Evolutionary conservation across 1,140 invertebrate species (phyloP), one percentile per base, ranked within the genome.

Genomic region (Bombus cullumanus): DNA sequence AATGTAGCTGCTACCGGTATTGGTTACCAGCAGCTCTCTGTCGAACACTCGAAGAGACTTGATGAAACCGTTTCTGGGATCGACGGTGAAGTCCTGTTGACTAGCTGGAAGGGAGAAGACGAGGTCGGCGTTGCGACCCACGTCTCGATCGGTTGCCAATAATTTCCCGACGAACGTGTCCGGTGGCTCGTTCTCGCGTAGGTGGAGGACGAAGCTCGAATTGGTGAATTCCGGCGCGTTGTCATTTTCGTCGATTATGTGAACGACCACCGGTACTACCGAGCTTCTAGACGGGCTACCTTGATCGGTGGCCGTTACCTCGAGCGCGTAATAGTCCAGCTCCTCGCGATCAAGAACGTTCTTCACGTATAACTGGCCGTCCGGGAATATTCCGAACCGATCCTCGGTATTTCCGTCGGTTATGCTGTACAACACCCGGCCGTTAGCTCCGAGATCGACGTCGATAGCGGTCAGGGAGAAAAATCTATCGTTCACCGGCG

Each of bases 171-270:
- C 98, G 94, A 98, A 98, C 0, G 98, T 98, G 94, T 98, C 98
- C 0, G 97, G 96, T 2, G 97, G 97, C 91, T 98, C 98, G 93
- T 99, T 99, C 95, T 99, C 98, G n/a, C 97, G 96, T 12, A 99
- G 96, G 93, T 96, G 97, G 92, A 98, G 98, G 66, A 97, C 97
- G 92, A 98, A 98, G 8, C 97, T 98, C 10, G 96, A 96, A 91
- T 98, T 98, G 2, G 96, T 97, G 93, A 98, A 98, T 92, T 97
- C 96, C 0, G 99, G 99, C 31, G 97, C 96, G 93, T 99, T 99
- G 94, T 99, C 99, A 94, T 99, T 99, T 94, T 98, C 98, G 95
- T 99, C 99, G 57, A 98, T 97, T 4, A 99, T 97, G 92, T 99
- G 98, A 69, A 99, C 97, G 4, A 98, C 97, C 0, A 99, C 97